Evolutionary conservation across 1,140 invertebrate genomes (phyloP).

Genomic region (Tigriopus japonicus): DNA sequence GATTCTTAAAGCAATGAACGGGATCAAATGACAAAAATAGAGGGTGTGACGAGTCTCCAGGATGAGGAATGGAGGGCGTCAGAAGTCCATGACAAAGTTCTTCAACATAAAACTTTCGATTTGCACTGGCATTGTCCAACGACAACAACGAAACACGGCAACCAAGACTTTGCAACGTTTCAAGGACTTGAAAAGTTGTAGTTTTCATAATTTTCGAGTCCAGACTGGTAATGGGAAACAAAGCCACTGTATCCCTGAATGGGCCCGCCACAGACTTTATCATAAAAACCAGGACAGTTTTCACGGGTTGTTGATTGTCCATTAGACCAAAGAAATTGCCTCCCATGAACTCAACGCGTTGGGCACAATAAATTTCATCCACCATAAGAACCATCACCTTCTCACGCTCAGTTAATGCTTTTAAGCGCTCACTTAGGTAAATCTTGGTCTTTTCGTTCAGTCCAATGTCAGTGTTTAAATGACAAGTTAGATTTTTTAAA

Average conservation of each 20-base stretch:
- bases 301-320: not conserved
- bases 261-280: not conserved
- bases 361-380: slow-evolving; percentile 1
- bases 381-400: not conserved
- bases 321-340: not conserved
- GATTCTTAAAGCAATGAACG: not conserved
- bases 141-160: not conserved
- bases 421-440: no score
- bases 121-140: not conserved
- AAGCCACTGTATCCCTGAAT: not conserved
- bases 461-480: no score
- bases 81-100: not conserved
- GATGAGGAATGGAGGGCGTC: not conserved
- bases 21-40: not conserved
- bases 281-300: not conserved
- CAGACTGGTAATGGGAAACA: not conserved
- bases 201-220: not conserved
- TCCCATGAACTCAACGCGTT: slow-evolving; percentile 1
- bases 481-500: no score
- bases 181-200: not conserved
- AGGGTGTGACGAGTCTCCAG: not conserved
- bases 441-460: no score
- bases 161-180: not conserved
- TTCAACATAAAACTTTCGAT: not conserved
- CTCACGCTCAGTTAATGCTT: not conserved